Base-by-base conservation (phyloP, 2,888 invertebrate genomes). In the Acleris cristana region DNA sequence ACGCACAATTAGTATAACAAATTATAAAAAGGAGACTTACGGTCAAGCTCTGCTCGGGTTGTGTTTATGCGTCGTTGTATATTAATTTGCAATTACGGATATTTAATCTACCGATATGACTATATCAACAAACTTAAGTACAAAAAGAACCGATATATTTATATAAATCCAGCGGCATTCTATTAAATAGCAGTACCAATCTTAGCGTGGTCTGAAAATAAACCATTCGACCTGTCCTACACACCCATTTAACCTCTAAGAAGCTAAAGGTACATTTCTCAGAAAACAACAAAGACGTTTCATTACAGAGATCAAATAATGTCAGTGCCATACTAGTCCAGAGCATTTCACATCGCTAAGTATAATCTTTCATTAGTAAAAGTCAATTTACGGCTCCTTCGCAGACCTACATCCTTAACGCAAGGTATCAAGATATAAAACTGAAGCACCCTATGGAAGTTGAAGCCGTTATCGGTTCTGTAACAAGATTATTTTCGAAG, bases 401-500 rank as follows among this genome's bases (percentile, higher is more conserved):
- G 12, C 16, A 58, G 40, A 48, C 53, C 18, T 63, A 18, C 23
- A 53, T 18, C 26, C 54, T 63, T 67, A 67, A 44, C 14, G 14
- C 57, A 49, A 58, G 1, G 49, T 1, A 14, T 6, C 21, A 67
- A 58, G 53, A 53, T 19, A 23, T 40, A 53, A 5, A 63, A 48
- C 48, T 14, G 8, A 58, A 63, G 34, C 19, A 12, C 34, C 45
- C 48, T 26, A 34, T n/a, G 52, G 55, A 40, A 52, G 40, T 45
- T 55, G 58, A 63, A 70, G 71, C 68, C 70, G 59, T 70, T 56
- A 65, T 71, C 66, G 63, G 70, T 69, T 72, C 70, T 69, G 74
- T 76, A 76, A 78, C 75, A 77, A 78, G 75, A 75, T 75, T 75
- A 77, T 79, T 63, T 77, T 79, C 75, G 70, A 71, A 78, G 83